These are phyloP conservation scores for Pseudorasbora parva DNA, from an alignment of 2,113 vertebrate species.

Conservation along the genomic window DNA sequence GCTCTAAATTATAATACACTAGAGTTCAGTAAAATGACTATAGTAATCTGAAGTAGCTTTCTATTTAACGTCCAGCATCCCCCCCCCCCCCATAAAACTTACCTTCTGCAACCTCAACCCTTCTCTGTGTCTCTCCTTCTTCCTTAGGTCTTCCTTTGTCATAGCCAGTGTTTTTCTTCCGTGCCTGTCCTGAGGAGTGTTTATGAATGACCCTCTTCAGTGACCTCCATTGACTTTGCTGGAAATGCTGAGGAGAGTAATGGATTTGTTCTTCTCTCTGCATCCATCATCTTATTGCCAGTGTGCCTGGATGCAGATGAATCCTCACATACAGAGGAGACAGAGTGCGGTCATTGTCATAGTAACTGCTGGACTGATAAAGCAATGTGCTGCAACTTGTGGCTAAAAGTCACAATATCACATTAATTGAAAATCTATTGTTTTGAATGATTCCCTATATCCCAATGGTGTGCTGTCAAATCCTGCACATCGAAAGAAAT, in stretches of 20 bases:
- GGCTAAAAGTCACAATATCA: constrained; percentile 37
- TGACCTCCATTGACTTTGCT: constrained; percentile 63
- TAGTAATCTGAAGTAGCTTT: constrained; percentile 1
- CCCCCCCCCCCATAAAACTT: neutral
- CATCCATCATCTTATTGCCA: constrained; percentile 64
- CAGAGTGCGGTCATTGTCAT: constrained; percentile 57
- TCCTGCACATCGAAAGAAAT: constrained; percentile 9
- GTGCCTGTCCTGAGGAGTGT: constrained; percentile 58
- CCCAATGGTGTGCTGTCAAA: constrained; percentile 41
- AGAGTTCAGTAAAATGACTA: constrained; percentile 1
- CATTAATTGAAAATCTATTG: neutral
- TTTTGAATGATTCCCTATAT: constrained; percentile 14
- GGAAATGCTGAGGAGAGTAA: constrained; percentile 67
- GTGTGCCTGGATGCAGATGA: constrained; percentile 72
- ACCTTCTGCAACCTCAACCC: neutral
- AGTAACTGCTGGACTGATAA: constrained; percentile 41
- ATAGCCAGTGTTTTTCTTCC: constrained; percentile 61
- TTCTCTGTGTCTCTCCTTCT: constrained; percentile 42
- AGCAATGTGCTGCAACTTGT: constrained; percentile 19
- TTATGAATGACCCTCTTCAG: constrained; percentile 65
- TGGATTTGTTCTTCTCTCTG: constrained; percentile 67
- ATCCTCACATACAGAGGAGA: constrained; percentile 69
- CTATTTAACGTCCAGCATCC: constrained; percentile 36
- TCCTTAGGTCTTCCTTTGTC: constrained; percentile 40
- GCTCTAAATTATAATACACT: neutral